Evolutionary conservation across 2,113 vertebrate species (phyloP).

Genomic region (Chascanopsetta lugubris): DNA sequence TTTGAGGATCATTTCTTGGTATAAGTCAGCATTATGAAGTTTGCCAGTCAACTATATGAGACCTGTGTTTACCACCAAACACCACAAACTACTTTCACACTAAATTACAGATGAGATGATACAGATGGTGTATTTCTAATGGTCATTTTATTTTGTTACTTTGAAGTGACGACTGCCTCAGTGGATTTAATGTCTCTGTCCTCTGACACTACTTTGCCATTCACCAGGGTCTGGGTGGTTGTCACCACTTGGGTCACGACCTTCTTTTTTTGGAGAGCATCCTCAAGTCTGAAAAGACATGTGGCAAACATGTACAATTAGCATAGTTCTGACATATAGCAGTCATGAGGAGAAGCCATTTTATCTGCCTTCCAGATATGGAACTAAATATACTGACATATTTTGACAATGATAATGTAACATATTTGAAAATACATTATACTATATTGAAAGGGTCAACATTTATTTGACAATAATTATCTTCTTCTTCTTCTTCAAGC

Average conservation of each 20-base stretch:
- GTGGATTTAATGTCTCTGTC: conserved; percentile 55
- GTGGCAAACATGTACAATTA: not conserved
- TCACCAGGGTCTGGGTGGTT: conserved; percentile 68
- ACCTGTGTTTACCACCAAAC: too few relatives aligned
- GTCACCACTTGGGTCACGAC: conserved; percentile 66
- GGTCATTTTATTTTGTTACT: conserved; percentile 29
- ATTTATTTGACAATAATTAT: too few relatives aligned
- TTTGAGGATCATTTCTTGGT: not conserved
- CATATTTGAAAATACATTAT: too few relatives aligned
- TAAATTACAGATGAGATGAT: not conserved
- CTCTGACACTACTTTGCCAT: conserved; percentile 72
- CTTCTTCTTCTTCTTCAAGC: too few relatives aligned
- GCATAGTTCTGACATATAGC: too few relatives aligned
- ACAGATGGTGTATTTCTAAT: not conserved
- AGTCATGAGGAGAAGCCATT: too few relatives aligned
- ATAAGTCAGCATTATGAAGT: not conserved
- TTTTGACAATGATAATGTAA: too few relatives aligned
- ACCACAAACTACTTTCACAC: too few relatives aligned
- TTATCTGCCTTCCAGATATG: too few relatives aligned
- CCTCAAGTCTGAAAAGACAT: conserved; percentile 47
- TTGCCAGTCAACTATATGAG: not conserved
- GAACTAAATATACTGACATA: too few relatives aligned
- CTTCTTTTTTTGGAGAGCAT: conserved; percentile 26
- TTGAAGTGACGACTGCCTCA: not conserved
- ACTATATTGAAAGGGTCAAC: too few relatives aligned